phyloP scores from a whole-genome alignment of 2,888 invertebrate genomes.

The Caenorhabditis afra region DNA sequence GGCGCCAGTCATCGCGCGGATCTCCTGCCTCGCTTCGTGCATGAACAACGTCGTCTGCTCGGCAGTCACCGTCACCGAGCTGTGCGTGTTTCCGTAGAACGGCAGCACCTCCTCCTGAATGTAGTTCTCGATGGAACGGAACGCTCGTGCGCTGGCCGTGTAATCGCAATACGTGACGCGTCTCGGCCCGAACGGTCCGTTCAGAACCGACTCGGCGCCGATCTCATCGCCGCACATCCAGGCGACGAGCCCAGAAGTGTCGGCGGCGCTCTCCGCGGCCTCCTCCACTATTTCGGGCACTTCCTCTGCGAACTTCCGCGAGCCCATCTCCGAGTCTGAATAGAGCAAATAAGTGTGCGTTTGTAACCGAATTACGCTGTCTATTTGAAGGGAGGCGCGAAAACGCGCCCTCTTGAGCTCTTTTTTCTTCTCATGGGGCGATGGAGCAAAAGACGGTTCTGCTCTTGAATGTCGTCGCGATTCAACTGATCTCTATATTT shows the following conservation, averaged over 20 bases:
- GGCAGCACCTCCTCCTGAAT: constrained; percentile 83
- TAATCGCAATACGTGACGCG: constrained; percentile 71
- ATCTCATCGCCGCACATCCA: constrained; percentile 68
- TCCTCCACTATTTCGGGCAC: constrained; percentile 51
- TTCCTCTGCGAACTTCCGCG: constrained; percentile 65
- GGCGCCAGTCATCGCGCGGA: constrained; percentile 88
- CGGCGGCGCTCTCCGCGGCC: background rate
- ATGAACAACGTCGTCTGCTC: constrained; percentile 91
- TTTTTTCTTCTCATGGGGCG: constrained; percentile 3
- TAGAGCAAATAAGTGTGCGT: constrained; percentile 33
- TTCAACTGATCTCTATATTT: constrained; percentile 59
- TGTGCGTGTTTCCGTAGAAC: constrained; percentile 89
- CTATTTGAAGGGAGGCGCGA: no score
- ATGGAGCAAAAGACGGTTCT: constrained; percentile 63
- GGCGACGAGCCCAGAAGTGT: constrained; percentile 23
- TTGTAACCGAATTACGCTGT: constrained; percentile 33
- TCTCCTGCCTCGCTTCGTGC: constrained; percentile 86
- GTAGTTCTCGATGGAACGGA: constrained; percentile 68
- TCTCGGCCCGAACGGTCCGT: constrained; percentile 64
- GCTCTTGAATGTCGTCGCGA: constrained; percentile 57
- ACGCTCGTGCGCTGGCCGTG: constrained; percentile 69
- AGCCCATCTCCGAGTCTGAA: constrained; percentile 55
- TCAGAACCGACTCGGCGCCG: constrained; percentile 49
- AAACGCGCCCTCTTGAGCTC: background rate
- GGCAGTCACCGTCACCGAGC: constrained; percentile 89